Base-by-base conservation (phyloP, 1,140 invertebrate genomes). In the Drosophila sp. region DNA sequence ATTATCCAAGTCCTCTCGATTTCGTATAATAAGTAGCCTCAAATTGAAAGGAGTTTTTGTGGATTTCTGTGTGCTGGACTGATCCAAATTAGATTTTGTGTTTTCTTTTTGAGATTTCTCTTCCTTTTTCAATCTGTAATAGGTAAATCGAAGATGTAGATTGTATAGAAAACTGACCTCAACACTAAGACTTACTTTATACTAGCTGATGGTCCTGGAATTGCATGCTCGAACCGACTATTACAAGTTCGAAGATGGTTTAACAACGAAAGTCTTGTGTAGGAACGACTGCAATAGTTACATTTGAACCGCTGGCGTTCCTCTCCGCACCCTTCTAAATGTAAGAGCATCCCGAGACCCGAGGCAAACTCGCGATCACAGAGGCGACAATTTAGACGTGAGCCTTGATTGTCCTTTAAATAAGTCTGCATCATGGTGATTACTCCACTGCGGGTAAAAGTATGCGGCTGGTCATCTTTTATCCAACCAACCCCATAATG, bases 401-500 rank as follows among this genome's bases (percentile, higher is more conserved):
- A 60, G 27, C 40, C 27, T 1, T 40, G 50, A 0, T 64, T 63
- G 2, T 44, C 11, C 17, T 71, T 72, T 0, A 65, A 6, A 60
- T 70, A 85, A 6, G 5, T 50, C 0, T 47, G 70, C 64, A 89
- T 82, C 10, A 54, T 61, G 7, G 1, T 55, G 0, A 75, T 23
- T 4, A 89, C 27, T 1, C 7, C 44, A 4, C 27, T 23, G 1
- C 84, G 76, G 1, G 64, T 50, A 8, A 50, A 8, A 3, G 6
- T 27, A 2, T 27, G 7, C 0, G 77, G 60, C 11, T 38, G n/a
- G 7, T 71, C 33, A 0, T 58, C 66, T 1, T 41, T 44, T 11
- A 55, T 25, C 85, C 85, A 90, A 11, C 85, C 85, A 4, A 90
- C 66, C 41, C 85, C 85, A 57, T 90, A 90, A 62, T 90, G 85